Evolutionary conservation across 37 sponge, comb jelly and placozoan species (phyloP), one percentile per base, ranked within the genome.

Genomic region (Halichondria panicea): DNA sequence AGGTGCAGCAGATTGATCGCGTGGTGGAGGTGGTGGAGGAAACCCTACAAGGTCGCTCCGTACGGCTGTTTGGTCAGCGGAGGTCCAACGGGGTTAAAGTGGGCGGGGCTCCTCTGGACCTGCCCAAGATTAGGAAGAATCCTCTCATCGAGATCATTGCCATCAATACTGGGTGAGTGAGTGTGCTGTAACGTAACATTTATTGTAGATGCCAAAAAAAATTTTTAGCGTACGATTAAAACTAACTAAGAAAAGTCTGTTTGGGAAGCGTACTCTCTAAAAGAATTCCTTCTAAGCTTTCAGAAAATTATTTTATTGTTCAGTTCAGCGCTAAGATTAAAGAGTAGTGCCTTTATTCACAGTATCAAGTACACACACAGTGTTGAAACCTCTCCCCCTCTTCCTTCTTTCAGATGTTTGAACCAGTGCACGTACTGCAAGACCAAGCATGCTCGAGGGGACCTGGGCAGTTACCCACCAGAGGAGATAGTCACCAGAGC

Each of bases 371-470:
- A 11, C 28, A 18, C 7, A 7, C 9, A 6, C 9, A 33, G 18
- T 34, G 65, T 9, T 28, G 33, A 34, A 7, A 6, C 18, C 38
- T 4, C 24, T 66, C 43, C 43, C 15, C 7, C 7, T 41, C 1
- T n/a, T 36, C 3, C 13, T 8, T 9, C 19, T 13, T 58, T 12
- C 59, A 91, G 92, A 11, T 97, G 98, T 62, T 76, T 97, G 28
- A 97, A 97, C 79, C 89, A 93, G 56, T 97, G 98, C 62, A 97
- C 98, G 1, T 97, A 97, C 79, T 97, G 98, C 71, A 97, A 97
- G 87, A 97, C 98, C 11, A 97, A 97, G 69, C 98, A 93, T 46
- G 89, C 98, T 24, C 65, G 98, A 56, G 98, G 98, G 13, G 87
- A 91, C 33, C 87, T 97, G 57, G 94, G 83, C 3, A 97, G 98